Percentiles rank a stretch among this genome's conserved stretches.
Conservation (phyloP, 2,113 vertebrate genomes). For the Otocyon megalotis region DNA sequence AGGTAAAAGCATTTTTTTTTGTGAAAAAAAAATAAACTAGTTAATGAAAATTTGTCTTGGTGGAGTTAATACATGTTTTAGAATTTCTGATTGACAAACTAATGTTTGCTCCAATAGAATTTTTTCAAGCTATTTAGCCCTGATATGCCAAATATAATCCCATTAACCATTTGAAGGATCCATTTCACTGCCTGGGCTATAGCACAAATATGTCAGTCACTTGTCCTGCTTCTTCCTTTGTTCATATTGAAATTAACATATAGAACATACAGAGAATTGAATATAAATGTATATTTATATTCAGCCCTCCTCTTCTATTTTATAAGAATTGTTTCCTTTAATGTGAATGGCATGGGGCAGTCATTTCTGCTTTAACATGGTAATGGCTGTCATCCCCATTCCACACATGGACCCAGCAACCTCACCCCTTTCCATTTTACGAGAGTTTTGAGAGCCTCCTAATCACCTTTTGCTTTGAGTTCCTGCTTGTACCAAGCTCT, state of each 20-base stretch:
- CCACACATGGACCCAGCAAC: background rate
- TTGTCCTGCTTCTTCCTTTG: background rate
- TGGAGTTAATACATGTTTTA: background rate
- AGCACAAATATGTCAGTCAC: background rate
- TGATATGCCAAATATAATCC: background rate
- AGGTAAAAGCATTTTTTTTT: background rate
- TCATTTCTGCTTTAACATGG: background rate
- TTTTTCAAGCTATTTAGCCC: background rate
- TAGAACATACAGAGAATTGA: background rate
- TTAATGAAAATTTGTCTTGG: constrained; percentile 13
- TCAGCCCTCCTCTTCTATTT: background rate
- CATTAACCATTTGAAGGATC: background rate
- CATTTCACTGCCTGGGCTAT: background rate
- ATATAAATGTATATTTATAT: background rate
- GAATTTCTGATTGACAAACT: background rate
- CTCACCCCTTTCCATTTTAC: background rate
- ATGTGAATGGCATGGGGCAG: background rate
- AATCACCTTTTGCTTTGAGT: background rate
- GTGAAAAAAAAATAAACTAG: too few species aligned
- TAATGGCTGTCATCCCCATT: background rate
- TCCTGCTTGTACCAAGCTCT: background rate
- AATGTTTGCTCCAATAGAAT: background rate
- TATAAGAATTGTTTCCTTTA: background rate
- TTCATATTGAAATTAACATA: background rate
- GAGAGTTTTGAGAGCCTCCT: background rate